These are phyloP conservation scores for Brachionus koreanus DNA, from an alignment of 1,140 invertebrate genomes.

Conservation along the genomic window DNA sequence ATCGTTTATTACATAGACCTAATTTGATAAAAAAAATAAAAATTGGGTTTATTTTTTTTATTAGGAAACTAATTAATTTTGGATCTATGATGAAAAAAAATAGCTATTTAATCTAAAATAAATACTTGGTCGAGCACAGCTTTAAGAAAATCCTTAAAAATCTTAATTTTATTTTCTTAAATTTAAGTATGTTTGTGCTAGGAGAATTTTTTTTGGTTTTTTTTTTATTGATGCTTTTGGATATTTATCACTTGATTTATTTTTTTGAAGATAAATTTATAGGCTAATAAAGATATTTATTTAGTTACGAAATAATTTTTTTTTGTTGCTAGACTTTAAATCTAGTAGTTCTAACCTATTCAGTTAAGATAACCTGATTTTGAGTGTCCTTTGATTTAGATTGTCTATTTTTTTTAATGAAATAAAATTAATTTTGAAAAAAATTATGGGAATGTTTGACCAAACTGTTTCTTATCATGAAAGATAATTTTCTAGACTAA, in stretches of 20 bases:
- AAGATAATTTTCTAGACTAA: background rate
- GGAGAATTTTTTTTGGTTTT: background rate
- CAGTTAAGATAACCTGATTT: background rate
- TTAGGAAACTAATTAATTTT: conserved; percentile 2
- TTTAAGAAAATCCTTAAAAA: conserved; percentile 16
- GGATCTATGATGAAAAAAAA: background rate
- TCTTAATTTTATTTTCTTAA: background rate
- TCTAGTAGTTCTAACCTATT: background rate
- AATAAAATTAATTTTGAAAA: too few species aligned
- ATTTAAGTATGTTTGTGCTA: background rate
- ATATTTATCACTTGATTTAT: too few species aligned
- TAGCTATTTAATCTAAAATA: conserved; percentile 1
- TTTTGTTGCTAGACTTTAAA: background rate
- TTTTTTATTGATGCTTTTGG: too few species aligned
- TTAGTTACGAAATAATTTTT: background rate
- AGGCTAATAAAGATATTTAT: background rate
- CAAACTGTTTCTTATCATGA: background rate
- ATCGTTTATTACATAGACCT: conserved; percentile 13
- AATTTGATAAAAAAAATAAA: conserved; percentile 28
- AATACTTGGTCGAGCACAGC: background rate
- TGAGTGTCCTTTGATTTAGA: too few species aligned
- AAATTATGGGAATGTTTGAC: too few species aligned
- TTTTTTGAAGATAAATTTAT: background rate
- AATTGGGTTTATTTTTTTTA: background rate
- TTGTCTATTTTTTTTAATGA: background rate